These are phyloP conservation scores for Onthophagus taurus DNA, from an alignment of 1,140 invertebrate genomes.

Conservation along the genomic window DNA sequence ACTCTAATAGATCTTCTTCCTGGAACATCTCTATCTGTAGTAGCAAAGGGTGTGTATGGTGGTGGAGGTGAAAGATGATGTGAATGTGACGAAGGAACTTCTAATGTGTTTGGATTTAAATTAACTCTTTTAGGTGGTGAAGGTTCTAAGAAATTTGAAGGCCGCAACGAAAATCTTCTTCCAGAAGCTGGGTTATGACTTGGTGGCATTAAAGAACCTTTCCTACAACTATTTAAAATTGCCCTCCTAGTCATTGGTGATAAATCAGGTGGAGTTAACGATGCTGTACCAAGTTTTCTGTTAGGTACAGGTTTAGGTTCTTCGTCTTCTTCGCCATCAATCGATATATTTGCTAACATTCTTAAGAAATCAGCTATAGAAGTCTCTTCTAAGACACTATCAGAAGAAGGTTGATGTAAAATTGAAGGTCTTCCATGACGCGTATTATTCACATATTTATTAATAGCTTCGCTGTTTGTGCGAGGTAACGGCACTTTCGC, in stretches of 20 bases:
- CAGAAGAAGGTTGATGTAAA: constrained; percentile 47
- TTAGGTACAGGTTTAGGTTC: constrained; percentile 31
- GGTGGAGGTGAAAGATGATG: constrained; percentile 3
- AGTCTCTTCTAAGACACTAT: constrained; percentile 61
- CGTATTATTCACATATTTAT: constrained; percentile 18
- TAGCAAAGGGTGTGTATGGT: constrained; percentile 8
- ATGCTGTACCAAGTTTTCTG: constrained; percentile 47
- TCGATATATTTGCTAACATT: constrained; percentile 47
- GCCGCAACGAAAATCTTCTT: constrained; percentile 41
- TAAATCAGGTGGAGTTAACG: constrained; percentile 38
- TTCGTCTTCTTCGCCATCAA: constrained; percentile 25
- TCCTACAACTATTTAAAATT: background rate
- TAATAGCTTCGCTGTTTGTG: constrained; percentile 12
- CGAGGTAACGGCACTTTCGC: background rate
- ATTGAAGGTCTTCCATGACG: constrained; percentile 40
- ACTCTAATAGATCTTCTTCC: constrained; percentile 10
- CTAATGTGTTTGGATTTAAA: background rate
- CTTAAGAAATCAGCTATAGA: constrained; percentile 64
- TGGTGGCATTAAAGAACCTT: constrained; percentile 10
- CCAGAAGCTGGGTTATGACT: constrained; percentile 13
- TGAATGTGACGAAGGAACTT: background rate
- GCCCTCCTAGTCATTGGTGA: constrained; percentile 33
- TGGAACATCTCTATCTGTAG: background rate
- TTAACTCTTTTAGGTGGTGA: background rate
- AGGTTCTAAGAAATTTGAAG: constrained; percentile 13